Evolutionary conservation across 2,888 invertebrate species (phyloP).

Genomic region (Conomelus anceps): DNA sequence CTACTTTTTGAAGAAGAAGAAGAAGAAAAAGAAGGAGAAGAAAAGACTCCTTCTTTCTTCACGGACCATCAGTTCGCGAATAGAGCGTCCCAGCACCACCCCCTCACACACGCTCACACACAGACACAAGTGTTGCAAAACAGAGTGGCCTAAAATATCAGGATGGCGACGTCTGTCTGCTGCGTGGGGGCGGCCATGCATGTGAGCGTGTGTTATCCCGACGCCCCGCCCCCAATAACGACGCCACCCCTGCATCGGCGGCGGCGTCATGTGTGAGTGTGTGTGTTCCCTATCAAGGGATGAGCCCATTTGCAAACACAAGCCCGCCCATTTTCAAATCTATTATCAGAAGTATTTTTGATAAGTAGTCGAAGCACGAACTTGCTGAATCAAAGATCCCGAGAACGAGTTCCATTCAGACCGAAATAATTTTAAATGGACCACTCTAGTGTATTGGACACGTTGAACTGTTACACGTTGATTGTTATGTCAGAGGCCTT

Average conservation of each 20-base stretch:
- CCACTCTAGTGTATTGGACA: too few relatives aligned
- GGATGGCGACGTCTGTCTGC: background rate
- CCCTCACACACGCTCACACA: background rate
- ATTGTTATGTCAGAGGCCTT: too few relatives aligned
- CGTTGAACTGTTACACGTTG: too few relatives aligned
- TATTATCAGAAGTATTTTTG: background rate
- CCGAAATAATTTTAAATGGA: too few relatives aligned
- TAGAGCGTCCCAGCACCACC: background rate
- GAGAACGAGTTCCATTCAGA: too few relatives aligned
- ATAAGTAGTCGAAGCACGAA: background rate
- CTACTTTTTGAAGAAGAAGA: too few relatives aligned
- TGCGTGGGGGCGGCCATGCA: background rate
- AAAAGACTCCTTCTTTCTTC: background rate
- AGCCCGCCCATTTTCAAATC: background rate
- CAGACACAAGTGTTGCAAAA: background rate
- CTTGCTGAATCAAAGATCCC: too few relatives aligned
- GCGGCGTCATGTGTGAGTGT: background rate
- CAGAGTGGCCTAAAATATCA: background rate
- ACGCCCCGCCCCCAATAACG: background rate
- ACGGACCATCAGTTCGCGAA: background rate
- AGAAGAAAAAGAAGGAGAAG: too few relatives aligned
- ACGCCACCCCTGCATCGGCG: background rate
- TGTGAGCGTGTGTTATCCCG: background rate
- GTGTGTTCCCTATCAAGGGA: background rate
- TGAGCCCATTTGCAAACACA: background rate